Percentiles rank a stretch among this genome's conserved stretches.
phyloP scores from a whole-genome alignment of 2,888 invertebrate species.

The Lissocephala sabroskyi region DNA sequence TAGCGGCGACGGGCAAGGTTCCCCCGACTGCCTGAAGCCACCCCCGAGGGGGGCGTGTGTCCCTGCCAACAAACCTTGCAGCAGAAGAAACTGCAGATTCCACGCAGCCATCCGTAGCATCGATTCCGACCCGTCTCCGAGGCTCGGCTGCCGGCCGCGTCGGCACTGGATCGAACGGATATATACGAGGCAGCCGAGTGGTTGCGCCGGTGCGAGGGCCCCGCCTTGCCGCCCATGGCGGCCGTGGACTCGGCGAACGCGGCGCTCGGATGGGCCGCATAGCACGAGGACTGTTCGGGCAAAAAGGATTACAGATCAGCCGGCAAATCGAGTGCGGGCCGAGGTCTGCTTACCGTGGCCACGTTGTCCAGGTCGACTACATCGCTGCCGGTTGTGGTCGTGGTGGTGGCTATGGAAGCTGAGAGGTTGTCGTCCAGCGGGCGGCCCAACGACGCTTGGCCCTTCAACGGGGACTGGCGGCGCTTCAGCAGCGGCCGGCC shows the following conservation, averaged over 20 bases:
- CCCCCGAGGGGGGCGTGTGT: neutral
- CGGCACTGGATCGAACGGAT: conserved; percentile 50
- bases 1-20: conserved; percentile 7
- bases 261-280: conserved; percentile 44
- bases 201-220: conserved; percentile 49
- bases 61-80: conserved; percentile 46
- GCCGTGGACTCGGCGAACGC: conserved; percentile 44
- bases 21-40: neutral
- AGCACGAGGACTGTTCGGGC: conserved; percentile 45
- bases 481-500: conserved; percentile 24
- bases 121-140: conserved; percentile 36
- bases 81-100: conserved; percentile 38
- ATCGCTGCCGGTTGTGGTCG: conserved; percentile 45
- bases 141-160: conserved; percentile 5
- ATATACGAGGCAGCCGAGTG: conserved; percentile 60
- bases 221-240: conserved; percentile 8
- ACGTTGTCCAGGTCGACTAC: conserved; percentile 58
- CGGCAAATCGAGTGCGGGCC: too few relatives aligned
- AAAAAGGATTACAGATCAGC: too few relatives aligned
- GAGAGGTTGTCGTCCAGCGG: conserved; percentile 47
- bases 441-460: neutral
- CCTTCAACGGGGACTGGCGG: conserved; percentile 18
- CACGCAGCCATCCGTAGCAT: conserved; percentile 53
- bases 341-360: conserved; percentile 47
- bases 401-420: conserved; percentile 68